Conservation (phyloP, 2,797 vertebrate genomes). For the Glyptemys insculpta region DNA sequence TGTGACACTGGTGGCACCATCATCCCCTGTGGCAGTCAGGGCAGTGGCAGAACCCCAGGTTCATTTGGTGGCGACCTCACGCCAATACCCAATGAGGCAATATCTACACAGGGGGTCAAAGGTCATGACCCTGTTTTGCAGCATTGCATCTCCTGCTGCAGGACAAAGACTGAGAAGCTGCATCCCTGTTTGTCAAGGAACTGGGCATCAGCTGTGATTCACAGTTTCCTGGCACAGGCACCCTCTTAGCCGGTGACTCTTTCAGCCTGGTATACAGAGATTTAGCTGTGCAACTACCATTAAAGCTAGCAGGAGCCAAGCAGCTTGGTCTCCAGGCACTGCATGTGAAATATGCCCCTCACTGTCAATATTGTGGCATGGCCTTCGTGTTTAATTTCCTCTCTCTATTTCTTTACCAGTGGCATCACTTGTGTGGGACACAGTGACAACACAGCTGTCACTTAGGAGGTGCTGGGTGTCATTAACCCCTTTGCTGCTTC, state of each 20-base stretch:
- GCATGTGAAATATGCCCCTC: background rate
- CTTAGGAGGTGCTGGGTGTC: background rate
- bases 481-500: fast-evolving
- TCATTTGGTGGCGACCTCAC: background rate
- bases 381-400: background rate
- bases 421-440: background rate
- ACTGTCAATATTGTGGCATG: background rate
- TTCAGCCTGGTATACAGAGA: background rate
- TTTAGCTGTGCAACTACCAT: background rate
- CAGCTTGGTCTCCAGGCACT: background rate
- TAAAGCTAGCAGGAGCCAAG: background rate
- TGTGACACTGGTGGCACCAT: background rate
- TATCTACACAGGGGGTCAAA: background rate
- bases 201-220: background rate
- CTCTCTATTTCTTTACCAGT: background rate
- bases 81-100: background rate
- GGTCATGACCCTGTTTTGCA: background rate
- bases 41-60: background rate
- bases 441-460: background rate
- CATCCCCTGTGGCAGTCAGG: background rate
- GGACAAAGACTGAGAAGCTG: background rate
- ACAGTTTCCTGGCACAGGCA: background rate
- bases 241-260: background rate
- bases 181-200: background rate
- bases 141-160: background rate